Evolutionary conservation across 2,888 invertebrate species (phyloP).

Genomic region (Drosophila prostipennis): DNA sequence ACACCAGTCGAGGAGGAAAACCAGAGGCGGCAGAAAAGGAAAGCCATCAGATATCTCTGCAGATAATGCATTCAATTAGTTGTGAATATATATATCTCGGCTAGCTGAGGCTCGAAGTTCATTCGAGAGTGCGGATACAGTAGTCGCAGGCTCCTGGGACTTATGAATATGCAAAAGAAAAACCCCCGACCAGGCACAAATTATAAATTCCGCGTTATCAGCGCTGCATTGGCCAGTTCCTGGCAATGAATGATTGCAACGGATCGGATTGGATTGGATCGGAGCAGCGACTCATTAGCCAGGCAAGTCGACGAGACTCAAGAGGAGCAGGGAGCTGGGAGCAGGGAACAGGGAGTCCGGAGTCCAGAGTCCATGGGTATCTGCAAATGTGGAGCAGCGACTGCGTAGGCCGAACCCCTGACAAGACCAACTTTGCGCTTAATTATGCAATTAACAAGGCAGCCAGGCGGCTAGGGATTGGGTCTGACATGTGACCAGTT

Average conservation of each 20-base stretch:
- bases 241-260: slow-evolving; percentile 10
- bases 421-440: slow-evolving; percentile 53
- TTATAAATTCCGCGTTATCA: slow-evolving; percentile 64
- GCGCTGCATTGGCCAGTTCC: slow-evolving; percentile 20
- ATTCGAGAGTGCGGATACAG: slow-evolving; percentile 31
- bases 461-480: slow-evolving; percentile 53
- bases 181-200: slow-evolving; percentile 50
- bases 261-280: slow-evolving; percentile 11
- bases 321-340: slow-evolving; percentile 22
- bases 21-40: slow-evolving; percentile 14
- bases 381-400: slow-evolving; percentile 48
- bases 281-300: slow-evolving; percentile 60
- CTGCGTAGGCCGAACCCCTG: slow-evolving; percentile 57
- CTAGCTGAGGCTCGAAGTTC: slow-evolving; percentile 39
- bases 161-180: slow-evolving; percentile 71
- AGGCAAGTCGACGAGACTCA: slow-evolving; percentile 56
- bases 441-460: slow-evolving; percentile 71
- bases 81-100: slow-evolving; percentile 54
- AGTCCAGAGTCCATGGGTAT: slow-evolving; percentile 14
- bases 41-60: slow-evolving; percentile 12
- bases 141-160: slow-evolving; percentile 18
- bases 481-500: slow-evolving; percentile 48
- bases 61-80: slow-evolving; percentile 54
- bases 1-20: slow-evolving; percentile 19
- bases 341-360: slow-evolving; percentile 29